Evolutionary conservation across 64 coral and sea anemone species (phyloP).

Genomic region (Porites australiensis): DNA sequence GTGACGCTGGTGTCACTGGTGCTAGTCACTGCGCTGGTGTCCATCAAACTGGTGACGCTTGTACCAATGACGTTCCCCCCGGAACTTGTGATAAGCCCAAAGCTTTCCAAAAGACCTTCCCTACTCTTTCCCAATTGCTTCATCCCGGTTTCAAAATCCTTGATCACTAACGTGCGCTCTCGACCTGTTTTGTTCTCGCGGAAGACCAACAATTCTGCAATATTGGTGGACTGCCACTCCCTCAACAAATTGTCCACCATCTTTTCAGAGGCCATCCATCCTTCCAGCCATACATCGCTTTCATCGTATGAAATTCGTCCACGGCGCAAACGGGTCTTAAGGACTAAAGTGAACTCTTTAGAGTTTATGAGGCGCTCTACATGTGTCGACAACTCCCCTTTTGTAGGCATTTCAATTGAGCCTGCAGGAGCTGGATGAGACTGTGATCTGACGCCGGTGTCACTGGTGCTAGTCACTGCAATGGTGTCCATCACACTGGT

Average conservation of each 20-base stretch:
- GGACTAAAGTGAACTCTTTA: too few relatives aligned
- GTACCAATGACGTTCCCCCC: too few relatives aligned
- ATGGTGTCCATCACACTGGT: too few relatives aligned
- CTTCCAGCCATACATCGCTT: not conserved
- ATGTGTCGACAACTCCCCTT: not conserved
- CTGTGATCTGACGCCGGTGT: too few relatives aligned
- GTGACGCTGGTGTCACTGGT: too few relatives aligned
- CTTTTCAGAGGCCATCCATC: not conserved
- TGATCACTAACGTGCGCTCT: not conserved
- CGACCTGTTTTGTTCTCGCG: not conserved
- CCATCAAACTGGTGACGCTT: too few relatives aligned
- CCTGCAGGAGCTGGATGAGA: not conserved
- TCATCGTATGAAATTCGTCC: not conserved
- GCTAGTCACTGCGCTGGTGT: too few relatives aligned
- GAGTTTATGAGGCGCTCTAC: too few relatives aligned
- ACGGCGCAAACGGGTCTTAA: not conserved
- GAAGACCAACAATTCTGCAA: constrained; percentile 3
- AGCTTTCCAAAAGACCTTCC: too few relatives aligned
- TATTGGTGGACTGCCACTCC: not conserved
- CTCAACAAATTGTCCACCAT: not conserved
- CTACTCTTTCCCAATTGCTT: not conserved
- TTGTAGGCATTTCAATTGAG: too few relatives aligned
- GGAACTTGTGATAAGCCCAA: too few relatives aligned
- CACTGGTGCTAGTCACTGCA: too few relatives aligned
- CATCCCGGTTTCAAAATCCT: not conserved